Evolutionary conservation across 1,140 invertebrate species (phyloP), one percentile per base, ranked within the genome.

Genomic region (Zaprionus nigranus): DNA sequence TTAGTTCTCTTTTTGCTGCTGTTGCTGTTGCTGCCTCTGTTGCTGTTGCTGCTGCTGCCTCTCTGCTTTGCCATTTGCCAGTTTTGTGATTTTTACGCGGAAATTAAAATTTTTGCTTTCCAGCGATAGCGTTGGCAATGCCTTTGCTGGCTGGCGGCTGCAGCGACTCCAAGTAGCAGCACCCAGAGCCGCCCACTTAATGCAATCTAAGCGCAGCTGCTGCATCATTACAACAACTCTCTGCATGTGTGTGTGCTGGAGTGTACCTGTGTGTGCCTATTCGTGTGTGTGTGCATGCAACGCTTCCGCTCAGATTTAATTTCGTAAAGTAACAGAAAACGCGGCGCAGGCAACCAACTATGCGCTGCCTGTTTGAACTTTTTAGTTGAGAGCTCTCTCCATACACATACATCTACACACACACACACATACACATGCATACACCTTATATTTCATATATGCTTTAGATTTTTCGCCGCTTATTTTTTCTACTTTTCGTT

Each of bases 191-290:
- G 59, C 82, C 82, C 82, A 76, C 88, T 91, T 91, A 85, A 91
- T 91, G 88, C 88, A 91, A 91, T 91, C 88, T 91, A 91, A 91
- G 88, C 84, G 84, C 84, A 82, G 81, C 81, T 88, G 90, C 83
- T 78, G 81, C 90, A 91, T 91, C 90, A 86, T 91, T 91, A 90
- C 82, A 78, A 68, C 73, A 53, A 43, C n/a, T 26, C 58, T 46
- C 7, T 17, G 22, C 28, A 17, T 28, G 5, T 34, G 62, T 77
- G 43, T 78, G 62, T 53, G 54, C 67, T 2, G 43, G 13, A 65
- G 43, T 62, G n/a, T n/a, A n/a, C n/a, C n/a, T n/a, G n/a, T n/a
- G 36, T 59, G 34, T 28, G 46, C 43, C 30, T 64, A 30, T 59
- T n/a, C n/a, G 15, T 40, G 28, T 63, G 43, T 60, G 66, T 54